These are phyloP conservation scores for Amniataba percoides DNA, from an alignment of 2,797 vertebrate genomes.

Conservation along the genomic window DNA sequence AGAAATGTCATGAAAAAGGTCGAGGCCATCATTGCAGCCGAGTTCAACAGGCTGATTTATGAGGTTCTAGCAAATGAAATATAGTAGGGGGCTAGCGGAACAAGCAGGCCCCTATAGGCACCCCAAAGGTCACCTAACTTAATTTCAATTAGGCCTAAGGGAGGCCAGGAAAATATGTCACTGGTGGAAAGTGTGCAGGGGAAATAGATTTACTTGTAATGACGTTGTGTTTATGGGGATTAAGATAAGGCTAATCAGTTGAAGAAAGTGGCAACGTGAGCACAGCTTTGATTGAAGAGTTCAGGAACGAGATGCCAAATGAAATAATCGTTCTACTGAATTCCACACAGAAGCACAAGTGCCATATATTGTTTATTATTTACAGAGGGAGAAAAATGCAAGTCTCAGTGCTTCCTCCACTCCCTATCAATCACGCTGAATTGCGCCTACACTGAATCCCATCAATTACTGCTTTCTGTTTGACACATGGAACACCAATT, in stretches of 20 bases:
- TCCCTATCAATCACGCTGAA: constrained; percentile 75
- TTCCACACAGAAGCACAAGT: constrained; percentile 45
- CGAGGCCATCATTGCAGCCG: constrained; percentile 74
- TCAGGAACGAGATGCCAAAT: constrained; percentile 54
- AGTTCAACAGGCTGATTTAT: constrained; percentile 83
- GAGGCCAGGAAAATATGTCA: constrained; percentile 68
- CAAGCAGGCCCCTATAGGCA: constrained; percentile 66
- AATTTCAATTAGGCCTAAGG: constrained; percentile 81
- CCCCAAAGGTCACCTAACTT: constrained; percentile 84
- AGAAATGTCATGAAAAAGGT: constrained; percentile 85
- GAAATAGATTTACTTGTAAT: constrained; percentile 69
- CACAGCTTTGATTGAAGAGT: constrained; percentile 58
- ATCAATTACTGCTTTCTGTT: constrained; percentile 73
- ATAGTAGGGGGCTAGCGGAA: constrained; percentile 66
- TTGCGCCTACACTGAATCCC: constrained; percentile 61
- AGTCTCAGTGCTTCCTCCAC: constrained; percentile 58
- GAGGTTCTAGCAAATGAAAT: constrained; percentile 73
- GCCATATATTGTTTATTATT: constrained; percentile 63
- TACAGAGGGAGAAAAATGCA: constrained; percentile 62
- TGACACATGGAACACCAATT: constrained; percentile 69
- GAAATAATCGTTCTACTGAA: constrained; percentile 49
- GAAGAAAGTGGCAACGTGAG: constrained; percentile 33
- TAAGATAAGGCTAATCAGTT: constrained; percentile 65
- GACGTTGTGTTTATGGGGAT: constrained; percentile 61
- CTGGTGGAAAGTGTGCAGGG: constrained; percentile 42